phyloP scores from a whole-genome alignment of 2,113 vertebrate genomes.

The Pitta sordida region DNA sequence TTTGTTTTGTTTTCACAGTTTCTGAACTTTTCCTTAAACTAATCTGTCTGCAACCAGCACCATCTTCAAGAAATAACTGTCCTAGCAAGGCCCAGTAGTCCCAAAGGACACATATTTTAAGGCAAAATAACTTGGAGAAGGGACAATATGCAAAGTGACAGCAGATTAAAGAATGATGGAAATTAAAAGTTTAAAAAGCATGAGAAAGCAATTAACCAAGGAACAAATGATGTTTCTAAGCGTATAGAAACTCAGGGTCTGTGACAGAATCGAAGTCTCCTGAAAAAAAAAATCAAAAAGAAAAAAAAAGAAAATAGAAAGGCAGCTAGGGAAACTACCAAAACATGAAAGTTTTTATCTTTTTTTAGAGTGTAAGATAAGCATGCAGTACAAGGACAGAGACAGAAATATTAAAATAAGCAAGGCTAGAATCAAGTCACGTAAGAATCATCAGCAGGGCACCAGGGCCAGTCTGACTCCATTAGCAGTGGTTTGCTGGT shows the following conservation, averaged over 20 bases:
- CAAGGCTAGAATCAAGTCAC: not conserved
- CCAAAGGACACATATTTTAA: not conserved
- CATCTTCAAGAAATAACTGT: not conserved
- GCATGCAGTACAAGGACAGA: not conserved
- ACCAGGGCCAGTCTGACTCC: not conserved
- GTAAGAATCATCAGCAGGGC: not conserved
- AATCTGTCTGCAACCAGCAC: not conserved
- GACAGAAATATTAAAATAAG: not conserved
- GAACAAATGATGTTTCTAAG: not conserved
- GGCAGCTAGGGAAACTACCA: not conserved
- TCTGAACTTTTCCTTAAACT: not conserved
- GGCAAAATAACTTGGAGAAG: slow-evolving; percentile 25
- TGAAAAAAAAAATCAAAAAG: not conserved
- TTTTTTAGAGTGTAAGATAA: not conserved
- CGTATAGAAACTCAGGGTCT: not conserved
- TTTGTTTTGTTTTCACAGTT: not conserved
- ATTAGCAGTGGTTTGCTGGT: not conserved
- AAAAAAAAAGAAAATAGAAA: not conserved
- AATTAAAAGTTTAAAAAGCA: slow-evolving; percentile 55
- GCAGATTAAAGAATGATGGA: slow-evolving; percentile 41
- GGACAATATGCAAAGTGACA: slow-evolving; percentile 18
- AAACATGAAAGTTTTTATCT: not conserved
- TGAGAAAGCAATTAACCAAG: slow-evolving; percentile 49
- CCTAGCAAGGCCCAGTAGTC: not conserved
- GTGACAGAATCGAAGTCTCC: slow-evolving; percentile 2